Evolutionary conservation across 2,888 invertebrate species (phyloP).

Genomic region (Acholoe squamosa): DNA sequence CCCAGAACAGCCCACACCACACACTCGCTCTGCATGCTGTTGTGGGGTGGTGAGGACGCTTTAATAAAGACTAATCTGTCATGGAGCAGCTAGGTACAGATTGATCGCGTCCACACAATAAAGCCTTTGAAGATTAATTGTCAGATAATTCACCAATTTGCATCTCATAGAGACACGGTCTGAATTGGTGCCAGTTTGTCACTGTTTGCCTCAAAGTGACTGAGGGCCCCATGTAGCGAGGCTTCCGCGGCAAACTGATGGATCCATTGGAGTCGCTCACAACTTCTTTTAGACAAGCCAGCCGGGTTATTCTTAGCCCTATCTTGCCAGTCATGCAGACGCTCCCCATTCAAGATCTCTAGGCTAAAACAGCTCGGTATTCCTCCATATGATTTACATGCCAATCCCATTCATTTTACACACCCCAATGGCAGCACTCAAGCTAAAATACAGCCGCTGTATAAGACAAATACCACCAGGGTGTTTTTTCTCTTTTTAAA

Average conservation of each 20-base stretch:
- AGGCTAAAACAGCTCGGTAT: background rate
- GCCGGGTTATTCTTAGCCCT: background rate
- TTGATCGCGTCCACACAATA: slow-evolving; percentile 18
- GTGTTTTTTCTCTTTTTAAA: too few relatives aligned
- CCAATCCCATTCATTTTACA: slow-evolving; percentile 36
- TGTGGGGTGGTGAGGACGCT: background rate
- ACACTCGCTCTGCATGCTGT: background rate
- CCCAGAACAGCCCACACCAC: background rate
- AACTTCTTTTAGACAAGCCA: slow-evolving; percentile 14
- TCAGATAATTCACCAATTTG: slow-evolving; percentile 46
- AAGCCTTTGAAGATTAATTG: slow-evolving; percentile 50
- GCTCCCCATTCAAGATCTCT: background rate
- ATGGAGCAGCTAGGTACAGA: background rate
- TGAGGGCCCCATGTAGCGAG: background rate
- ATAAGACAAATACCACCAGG: background rate
- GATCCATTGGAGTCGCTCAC: background rate
- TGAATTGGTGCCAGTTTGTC: too few relatives aligned
- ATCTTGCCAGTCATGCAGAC: background rate
- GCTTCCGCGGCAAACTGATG: background rate
- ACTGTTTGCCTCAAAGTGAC: too few relatives aligned
- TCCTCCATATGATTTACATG: background rate
- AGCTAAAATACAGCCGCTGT: background rate
- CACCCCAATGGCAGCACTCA: slow-evolving; percentile 21
- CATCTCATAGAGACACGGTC: slow-evolving; percentile 8
- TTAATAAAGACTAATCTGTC: slow-evolving; percentile 26